These are phyloP conservation scores for Brachyptera risi DNA, from an alignment of 2,888 invertebrate genomes.

Conservation along the genomic window DNA sequence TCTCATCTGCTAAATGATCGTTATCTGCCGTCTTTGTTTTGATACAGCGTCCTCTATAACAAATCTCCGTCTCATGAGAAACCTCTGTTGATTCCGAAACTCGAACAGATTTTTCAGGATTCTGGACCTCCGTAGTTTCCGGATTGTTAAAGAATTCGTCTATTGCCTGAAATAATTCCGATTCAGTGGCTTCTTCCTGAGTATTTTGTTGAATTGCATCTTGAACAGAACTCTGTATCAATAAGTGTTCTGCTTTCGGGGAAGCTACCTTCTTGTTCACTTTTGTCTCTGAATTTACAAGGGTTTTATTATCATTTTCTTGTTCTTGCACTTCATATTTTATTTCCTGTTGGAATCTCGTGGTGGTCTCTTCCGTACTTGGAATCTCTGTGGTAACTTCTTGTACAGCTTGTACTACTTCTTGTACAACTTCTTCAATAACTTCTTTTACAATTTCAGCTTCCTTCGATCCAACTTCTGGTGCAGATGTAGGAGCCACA, in stretches of 20 bases:
- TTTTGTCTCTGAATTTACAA: not conserved
- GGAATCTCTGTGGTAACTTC: slow-evolving; percentile 26
- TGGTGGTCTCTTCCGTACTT: slow-evolving; percentile 15
- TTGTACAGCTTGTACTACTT: slow-evolving; percentile 22
- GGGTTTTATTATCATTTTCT: too few relatives aligned
- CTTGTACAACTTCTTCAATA: slow-evolving; percentile 24
- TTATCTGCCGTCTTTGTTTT: slow-evolving; percentile 48
- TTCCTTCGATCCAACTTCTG: slow-evolving; percentile 34
- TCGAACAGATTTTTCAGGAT: slow-evolving; percentile 51
- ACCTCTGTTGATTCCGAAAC: slow-evolving; percentile 79
- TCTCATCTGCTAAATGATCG: slow-evolving; percentile 20
- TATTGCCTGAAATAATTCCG: slow-evolving; percentile 26
- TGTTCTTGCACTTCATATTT: too few relatives aligned
- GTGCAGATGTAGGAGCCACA: slow-evolving; percentile 15
- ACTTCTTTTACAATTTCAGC: slow-evolving; percentile 36
- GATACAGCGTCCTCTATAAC: slow-evolving; percentile 79
- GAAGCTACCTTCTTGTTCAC: not conserved
- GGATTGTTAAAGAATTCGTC: slow-evolving; percentile 1
- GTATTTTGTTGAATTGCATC: slow-evolving; percentile 13
- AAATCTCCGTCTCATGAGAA: slow-evolving; percentile 84
- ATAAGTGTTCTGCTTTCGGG: slow-evolving; percentile 16
- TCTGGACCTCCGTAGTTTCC: slow-evolving; percentile 36
- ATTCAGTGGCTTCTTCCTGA: slow-evolving; percentile 6
- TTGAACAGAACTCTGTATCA: slow-evolving; percentile 11
- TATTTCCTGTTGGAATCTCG: not conserved